Percentiles rank a stretch among this genome's conserved stretches.
These are phyloP conservation scores for Gorsachius magnificus DNA, from an alignment of 2,797 vertebrate genomes.

Conservation along the genomic window DNA sequence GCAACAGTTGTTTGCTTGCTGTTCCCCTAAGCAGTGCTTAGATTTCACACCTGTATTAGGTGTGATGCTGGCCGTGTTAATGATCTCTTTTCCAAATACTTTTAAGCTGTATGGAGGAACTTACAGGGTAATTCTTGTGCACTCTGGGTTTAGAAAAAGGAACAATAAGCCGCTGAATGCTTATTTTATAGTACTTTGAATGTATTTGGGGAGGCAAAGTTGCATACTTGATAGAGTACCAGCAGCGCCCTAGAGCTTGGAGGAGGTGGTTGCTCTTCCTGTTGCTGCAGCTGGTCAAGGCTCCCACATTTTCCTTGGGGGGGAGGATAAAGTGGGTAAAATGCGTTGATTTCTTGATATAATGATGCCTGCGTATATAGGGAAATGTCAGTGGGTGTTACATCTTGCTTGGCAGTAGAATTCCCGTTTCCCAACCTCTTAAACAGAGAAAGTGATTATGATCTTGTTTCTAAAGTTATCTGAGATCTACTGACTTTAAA, in stretches of 20 bases:
- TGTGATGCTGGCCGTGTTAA: neutral
- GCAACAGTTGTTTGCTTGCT: slow-evolving; percentile 20
- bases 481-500: neutral
- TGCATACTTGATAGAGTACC: neutral
- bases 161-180: neutral
- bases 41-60: neutral
- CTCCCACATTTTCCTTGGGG: neutral
- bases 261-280: neutral
- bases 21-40: neutral
- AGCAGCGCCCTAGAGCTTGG: neutral
- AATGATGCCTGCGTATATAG: neutral
- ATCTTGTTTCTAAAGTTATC: neutral
- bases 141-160: neutral
- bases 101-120: neutral
- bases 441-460: neutral
- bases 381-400: neutral
- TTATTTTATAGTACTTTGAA: neutral
- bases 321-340: neutral
- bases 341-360: neutral
- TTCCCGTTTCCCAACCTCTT: neutral
- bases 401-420: neutral
- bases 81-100: neutral
- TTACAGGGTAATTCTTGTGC: neutral
- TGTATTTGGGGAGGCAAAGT: neutral
- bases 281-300: neutral